Conservation (phyloP, 2,797 vertebrate genomes). For the Enteromius paludinosus region DNA sequence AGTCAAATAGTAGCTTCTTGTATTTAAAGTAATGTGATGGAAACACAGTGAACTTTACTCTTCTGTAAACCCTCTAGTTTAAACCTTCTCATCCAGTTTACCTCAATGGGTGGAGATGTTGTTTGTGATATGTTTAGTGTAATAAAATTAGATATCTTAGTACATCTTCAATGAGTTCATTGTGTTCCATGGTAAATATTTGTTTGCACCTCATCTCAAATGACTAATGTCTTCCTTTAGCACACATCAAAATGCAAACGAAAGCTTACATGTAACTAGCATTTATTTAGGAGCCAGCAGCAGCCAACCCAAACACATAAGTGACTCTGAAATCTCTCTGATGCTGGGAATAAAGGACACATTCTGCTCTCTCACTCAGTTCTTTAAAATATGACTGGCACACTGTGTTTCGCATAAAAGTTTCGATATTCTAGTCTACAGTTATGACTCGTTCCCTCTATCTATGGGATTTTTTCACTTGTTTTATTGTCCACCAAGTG, state of each 20-base stretch:
- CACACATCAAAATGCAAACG: constrained; percentile 20
- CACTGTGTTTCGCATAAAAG: not conserved
- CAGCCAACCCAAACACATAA: constrained; percentile 43
- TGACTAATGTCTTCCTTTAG: constrained; percentile 25
- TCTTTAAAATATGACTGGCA: constrained; percentile 37
- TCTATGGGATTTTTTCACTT: not conserved
- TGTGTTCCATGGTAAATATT: constrained; percentile 18
- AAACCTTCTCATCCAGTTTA: constrained; percentile 22
- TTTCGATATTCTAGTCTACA: not conserved
- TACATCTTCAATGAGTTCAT: constrained; percentile 27
- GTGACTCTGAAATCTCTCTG: constrained; percentile 34
- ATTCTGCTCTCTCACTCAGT: constrained; percentile 14
- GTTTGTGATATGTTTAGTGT: constrained; percentile 22
- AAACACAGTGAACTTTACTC: not conserved
- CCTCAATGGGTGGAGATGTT: constrained; percentile 22
- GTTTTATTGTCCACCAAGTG: not conserved
- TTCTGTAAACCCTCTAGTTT: constrained; percentile 33
- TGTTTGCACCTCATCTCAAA: constrained; percentile 8
- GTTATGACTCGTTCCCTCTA: not conserved
- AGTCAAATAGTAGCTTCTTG: not conserved
- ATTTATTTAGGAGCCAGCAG: constrained; percentile 34
- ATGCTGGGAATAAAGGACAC: constrained; percentile 37
- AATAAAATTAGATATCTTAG: constrained; percentile 25
- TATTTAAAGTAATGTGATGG: not conserved
- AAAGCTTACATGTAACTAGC: constrained; percentile 20